Base-by-base conservation (phyloP, 2,888 invertebrate genomes). In the Limnephilus marmoratus region DNA sequence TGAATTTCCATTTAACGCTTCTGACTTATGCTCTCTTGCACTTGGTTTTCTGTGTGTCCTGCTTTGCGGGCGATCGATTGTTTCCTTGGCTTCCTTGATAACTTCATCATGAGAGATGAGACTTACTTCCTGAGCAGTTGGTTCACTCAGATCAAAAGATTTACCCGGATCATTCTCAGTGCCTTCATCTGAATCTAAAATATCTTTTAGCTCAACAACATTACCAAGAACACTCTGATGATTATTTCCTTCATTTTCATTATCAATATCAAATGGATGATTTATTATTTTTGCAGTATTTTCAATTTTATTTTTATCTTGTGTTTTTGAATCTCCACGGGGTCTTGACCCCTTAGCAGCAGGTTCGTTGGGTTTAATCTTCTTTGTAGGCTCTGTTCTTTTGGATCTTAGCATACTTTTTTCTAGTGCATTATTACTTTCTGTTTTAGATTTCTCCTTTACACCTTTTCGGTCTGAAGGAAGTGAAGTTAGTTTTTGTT, bases 391-490 rank as follows among this genome's bases (percentile, higher is more conserved):
- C 90, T 91, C 90, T 89, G 86, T 94, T 93, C 93, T 93, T 92
- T 93, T 94, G 92, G 85, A 85, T 93, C 92, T 94, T 90, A 87
- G 90, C 92, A 85, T 94, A 92, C 86, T 91, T 94, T 93, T 93
- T 87, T 93, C 92, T 90, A 37, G 68, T 90, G 93, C 94, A 91
- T 41, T 91, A 91, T 94, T 94, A 90, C 93, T 94, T 93, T 94
- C 94, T 31, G 94, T 94, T 81, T 94, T 91, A 15, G 94, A 94
- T 94, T 94, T 85, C 94, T 94, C 83, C 82, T 93, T 86, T 94
- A 94, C 85, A 94, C 94, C 93, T 94, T 94, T 34, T 95, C 95
- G 41, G 94, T 94, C 85, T 90, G 91, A 81, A 81, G 89, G 68
- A 83, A 90, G 41, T 87, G 81, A 37, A 82, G 80, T 89, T 49